These are phyloP conservation scores for Ephydatia muelleri DNA, from an alignment of 37 sponge, comb jelly and placozoan genomes.

Conservation along the genomic window DNA sequence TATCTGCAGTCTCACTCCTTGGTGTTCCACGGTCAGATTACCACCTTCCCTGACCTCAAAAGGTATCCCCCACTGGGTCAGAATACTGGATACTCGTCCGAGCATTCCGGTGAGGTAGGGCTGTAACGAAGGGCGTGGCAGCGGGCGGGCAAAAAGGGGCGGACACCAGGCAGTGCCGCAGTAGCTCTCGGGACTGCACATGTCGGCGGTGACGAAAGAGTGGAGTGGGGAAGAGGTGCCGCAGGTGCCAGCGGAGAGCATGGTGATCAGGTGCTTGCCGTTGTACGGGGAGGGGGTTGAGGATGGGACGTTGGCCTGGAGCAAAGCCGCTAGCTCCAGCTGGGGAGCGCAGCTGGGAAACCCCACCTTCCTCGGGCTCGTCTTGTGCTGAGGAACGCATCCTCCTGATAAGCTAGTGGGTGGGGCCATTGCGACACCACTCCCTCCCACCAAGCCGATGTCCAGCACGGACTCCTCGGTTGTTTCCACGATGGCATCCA, in stretches of 20 bases:
- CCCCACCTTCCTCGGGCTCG: not conserved
- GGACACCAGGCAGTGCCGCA: not conserved
- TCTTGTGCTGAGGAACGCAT: not conserved
- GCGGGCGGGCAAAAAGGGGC: not conserved
- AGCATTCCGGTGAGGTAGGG: slow-evolving; percentile 8
- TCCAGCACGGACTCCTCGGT: slow-evolving; percentile 27
- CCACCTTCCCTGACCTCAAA: slow-evolving; percentile 24
- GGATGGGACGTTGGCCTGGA: not conserved
- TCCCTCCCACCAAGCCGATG: not conserved
- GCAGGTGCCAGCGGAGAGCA: not conserved
- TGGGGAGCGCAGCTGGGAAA: not conserved
- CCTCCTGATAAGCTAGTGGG: not conserved
- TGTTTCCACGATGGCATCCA: slow-evolving; percentile 44
- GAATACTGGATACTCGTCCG: slow-evolving; percentile 22
- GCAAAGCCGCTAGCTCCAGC: not conserved
- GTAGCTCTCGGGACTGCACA: not conserved
- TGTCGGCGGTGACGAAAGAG: not conserved
- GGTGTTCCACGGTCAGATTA: slow-evolving; percentile 30
- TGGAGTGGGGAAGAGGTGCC: not conserved
- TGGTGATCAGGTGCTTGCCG: not conserved
- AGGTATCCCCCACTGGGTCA: slow-evolving; percentile 16
- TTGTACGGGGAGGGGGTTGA: not conserved
- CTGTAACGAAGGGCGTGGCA: slow-evolving; percentile 11
- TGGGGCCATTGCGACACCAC: not conserved
- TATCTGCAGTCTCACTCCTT: slow-evolving; percentile 45